A percentile compares a stretch with the other conserved stretches of the same genome.
Evolutionary conservation across 2,888 invertebrate species (phyloP).

Genomic region (Dichetophora obliterata): DNA sequence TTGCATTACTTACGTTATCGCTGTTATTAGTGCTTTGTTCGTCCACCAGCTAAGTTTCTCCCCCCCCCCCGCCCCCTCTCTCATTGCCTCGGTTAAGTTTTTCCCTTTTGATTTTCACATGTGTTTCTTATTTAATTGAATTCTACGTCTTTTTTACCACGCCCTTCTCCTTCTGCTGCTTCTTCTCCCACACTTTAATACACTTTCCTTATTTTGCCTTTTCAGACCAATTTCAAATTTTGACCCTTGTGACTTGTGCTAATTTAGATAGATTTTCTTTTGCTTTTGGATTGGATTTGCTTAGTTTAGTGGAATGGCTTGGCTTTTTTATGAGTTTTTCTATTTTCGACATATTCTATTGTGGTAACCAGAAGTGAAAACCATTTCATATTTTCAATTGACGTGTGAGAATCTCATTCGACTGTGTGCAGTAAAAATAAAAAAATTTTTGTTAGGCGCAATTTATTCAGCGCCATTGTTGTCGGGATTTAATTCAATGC

Average conservation of each 20-base stretch:
- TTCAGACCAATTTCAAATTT: neutral
- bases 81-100: neutral
- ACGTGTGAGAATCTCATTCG: neutral
- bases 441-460: neutral
- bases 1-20: conserved; percentile 2
- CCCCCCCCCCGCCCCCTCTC: too few relatives aligned
- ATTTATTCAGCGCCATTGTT: conserved; percentile 22
- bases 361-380: conserved; percentile 36
- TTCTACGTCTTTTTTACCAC: neutral
- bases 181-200: neutral
- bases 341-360: neutral
- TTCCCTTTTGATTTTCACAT: neutral
- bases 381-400: neutral
- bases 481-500: conserved; percentile 6
- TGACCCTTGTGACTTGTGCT: conserved; percentile 25
- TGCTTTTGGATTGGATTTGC: neutral
- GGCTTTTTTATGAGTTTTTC: neutral
- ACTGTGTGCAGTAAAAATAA: neutral
- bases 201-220: neutral
- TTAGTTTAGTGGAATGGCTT: too few relatives aligned
- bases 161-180: neutral
- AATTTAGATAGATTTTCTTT: conserved; percentile 20
- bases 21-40: neutral
- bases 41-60: neutral
- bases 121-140: conserved; percentile 7